These are phyloP conservation scores for Heliornis fulica DNA, from an alignment of 2,113 vertebrate genomes.

Conservation along the genomic window DNA sequence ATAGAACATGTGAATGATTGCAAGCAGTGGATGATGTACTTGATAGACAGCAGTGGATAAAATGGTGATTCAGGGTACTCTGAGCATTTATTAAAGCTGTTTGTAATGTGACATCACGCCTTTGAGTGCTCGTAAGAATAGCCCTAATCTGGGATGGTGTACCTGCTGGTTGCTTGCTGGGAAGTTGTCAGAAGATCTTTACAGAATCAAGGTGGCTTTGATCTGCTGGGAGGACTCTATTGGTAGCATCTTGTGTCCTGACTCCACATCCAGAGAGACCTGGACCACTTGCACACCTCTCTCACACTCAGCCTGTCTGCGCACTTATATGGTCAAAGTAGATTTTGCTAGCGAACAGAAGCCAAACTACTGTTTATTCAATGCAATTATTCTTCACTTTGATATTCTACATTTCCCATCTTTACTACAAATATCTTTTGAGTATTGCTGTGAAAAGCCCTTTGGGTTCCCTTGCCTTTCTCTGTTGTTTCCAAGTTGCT, in stretches of 20 bases:
- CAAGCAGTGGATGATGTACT: background rate
- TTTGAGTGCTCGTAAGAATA: background rate
- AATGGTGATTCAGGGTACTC: background rate
- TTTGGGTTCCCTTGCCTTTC: background rate
- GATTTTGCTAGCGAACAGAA: background rate
- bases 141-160: background rate
- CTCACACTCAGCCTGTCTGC: background rate
- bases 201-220: background rate
- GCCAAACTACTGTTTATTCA: background rate
- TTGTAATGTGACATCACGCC: background rate
- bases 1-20: background rate
- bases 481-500: background rate
- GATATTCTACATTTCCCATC: background rate
- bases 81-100: background rate
- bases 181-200: background rate
- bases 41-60: background rate
- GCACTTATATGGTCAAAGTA: background rate
- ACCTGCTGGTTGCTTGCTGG: background rate
- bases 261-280: background rate
- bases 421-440: background rate
- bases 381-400: background rate
- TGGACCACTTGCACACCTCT: background rate
- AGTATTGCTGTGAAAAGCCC: background rate
- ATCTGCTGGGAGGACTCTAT: background rate
- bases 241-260: background rate